These are phyloP conservation scores for Drosophila aff. DNA, from an alignment of 1,140 invertebrate species.

Conservation along the genomic window DNA sequence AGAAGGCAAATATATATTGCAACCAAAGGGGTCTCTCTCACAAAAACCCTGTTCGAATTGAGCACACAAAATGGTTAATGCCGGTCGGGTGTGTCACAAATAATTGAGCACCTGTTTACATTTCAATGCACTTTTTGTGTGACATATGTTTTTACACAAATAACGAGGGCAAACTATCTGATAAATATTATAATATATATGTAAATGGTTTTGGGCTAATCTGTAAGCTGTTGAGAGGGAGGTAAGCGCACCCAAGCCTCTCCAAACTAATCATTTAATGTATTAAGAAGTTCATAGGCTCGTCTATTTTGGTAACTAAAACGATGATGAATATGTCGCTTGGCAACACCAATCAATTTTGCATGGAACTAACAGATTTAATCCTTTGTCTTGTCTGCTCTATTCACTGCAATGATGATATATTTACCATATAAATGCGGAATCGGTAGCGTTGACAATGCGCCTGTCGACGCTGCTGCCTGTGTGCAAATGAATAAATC, in stretches of 20 bases:
- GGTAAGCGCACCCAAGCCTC: not conserved
- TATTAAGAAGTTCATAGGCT: not conserved
- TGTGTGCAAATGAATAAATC: conserved; percentile 14
- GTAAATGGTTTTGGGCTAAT: not conserved
- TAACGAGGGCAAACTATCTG: not conserved
- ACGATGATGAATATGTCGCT: not conserved
- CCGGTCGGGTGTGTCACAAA: conserved; percentile 7
- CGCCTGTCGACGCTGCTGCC: conserved; percentile 7
- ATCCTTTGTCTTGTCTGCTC: conserved; percentile 7
- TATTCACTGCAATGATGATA: conserved; percentile 3
- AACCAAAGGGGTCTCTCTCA: not conserved
- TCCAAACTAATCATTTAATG: too few species aligned
- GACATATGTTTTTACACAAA: conserved; percentile 2
- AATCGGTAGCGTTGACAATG: conserved; percentile 5
- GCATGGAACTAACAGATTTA: conserved; percentile 1
- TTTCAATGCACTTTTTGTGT: conserved; percentile 17
- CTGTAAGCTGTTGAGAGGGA: not conserved
- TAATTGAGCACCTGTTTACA: conserved; percentile 23
- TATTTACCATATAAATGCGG: not conserved
- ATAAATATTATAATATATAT: not conserved
- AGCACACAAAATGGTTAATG: conserved; percentile 11
- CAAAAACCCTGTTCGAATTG: conserved; percentile 3
- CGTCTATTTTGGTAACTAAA: not conserved
- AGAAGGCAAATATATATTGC: conserved; percentile 9
- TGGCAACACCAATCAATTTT: not conserved